Percentiles rank a stretch among this genome's conserved stretches.
phyloP scores from a whole-genome alignment of 2,113 vertebrate species.

The Corvus moneduloides region DNA sequence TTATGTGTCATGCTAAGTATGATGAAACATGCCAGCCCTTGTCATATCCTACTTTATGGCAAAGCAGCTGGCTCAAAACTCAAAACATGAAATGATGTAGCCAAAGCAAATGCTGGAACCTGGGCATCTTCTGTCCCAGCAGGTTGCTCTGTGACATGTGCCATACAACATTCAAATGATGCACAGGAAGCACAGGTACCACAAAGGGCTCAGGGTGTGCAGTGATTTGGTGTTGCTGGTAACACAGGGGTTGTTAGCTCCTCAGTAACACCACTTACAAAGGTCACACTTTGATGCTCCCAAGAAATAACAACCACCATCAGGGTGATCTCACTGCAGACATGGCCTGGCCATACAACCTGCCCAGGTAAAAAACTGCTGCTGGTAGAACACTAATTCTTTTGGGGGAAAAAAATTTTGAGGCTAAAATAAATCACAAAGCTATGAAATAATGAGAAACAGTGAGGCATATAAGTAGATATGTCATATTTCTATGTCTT shows the following conservation, averaged over 20 bases:
- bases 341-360: not conserved
- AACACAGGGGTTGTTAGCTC: not conserved
- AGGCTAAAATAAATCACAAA: not conserved
- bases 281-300: not conserved
- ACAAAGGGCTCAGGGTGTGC: not conserved
- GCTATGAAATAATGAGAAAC: not conserved
- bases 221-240: not conserved
- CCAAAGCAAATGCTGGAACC: not conserved
- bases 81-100: not conserved
- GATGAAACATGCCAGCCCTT: not conserved
- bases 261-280: not conserved
- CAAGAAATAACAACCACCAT: not conserved
- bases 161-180: rapidly evolving
- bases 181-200: not conserved
- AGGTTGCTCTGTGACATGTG: rapidly evolving
- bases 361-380: not conserved
- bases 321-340: not conserved
- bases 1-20: not conserved
- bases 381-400: not conserved
- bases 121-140: not conserved
- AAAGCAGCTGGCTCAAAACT: not conserved
- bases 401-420: not conserved
- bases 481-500: not conserved
- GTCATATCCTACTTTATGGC: not conserved
- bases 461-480: not conserved